Conservation (phyloP, 2,888 invertebrate genomes). For the Ganaspis brasiliensis region DNA sequence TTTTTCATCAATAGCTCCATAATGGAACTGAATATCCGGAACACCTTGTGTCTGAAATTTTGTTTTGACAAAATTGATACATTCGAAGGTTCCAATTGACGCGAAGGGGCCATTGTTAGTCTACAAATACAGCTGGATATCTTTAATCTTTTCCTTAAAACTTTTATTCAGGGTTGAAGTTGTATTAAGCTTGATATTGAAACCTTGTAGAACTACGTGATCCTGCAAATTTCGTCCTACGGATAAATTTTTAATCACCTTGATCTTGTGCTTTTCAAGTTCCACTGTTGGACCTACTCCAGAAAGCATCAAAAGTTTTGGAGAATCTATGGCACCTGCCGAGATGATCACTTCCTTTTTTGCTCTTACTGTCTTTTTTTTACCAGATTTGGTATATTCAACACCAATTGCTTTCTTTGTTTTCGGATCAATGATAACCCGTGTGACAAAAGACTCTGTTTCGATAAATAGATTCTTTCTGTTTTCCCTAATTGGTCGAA, state of each 20-base stretch:
- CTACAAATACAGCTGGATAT: conserved; percentile 81
- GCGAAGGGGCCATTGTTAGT: conserved; percentile 81
- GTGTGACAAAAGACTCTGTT: conserved; percentile 81
- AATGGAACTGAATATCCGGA: conserved; percentile 83
- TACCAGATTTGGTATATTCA: conserved; percentile 73
- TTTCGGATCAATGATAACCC: conserved; percentile 81
- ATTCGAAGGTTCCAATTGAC: conserved; percentile 81
- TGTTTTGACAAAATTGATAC: too few relatives aligned
- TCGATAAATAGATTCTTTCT: conserved; percentile 75
- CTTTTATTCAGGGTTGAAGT: conserved; percentile 68
- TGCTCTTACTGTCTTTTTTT: conserved; percentile 72
- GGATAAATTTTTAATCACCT: conserved; percentile 77
- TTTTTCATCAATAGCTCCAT: neutral
- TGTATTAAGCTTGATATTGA: conserved; percentile 72
- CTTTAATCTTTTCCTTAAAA: conserved; percentile 69
- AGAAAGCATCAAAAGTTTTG: too few relatives aligned
- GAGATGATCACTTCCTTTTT: conserved; percentile 81
- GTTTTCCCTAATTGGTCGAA: conserved; percentile 83
- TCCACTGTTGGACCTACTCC: conserved; percentile 81
- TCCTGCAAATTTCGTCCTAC: conserved; percentile 82
- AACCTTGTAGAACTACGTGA: conserved; percentile 79
- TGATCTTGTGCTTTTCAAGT: conserved; percentile 72
- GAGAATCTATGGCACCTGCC: too few relatives aligned
- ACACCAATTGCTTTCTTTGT: too few relatives aligned
- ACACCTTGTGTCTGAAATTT: conserved; percentile 79